Evolutionary conservation across 2,113 vertebrate genomes (phyloP), one percentile per base, ranked within the genome.

Genomic region (Hylia prasina): DNA sequence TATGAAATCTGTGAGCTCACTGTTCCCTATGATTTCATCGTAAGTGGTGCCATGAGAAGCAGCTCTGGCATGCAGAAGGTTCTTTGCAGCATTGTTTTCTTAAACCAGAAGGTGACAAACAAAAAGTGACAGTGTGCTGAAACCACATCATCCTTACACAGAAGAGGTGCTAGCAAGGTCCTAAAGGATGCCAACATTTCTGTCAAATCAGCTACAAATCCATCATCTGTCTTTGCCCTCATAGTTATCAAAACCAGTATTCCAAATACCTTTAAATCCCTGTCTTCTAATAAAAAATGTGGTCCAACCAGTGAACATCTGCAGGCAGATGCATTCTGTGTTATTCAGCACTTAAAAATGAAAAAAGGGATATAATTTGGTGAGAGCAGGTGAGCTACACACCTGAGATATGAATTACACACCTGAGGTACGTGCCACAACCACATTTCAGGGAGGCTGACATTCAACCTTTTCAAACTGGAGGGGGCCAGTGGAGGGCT

Each of bases 251-350:
- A 91, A 96, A 79, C 11, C 15, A 44, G 9, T 65, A 64, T 60
- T 72, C 30, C n/a, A 92, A 57, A 64, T n/a, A 72, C n/a, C 28
- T 92, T 85, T 68, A 60, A 79, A 80, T 58, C n/a, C 48, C 17
- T 8, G 7, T 37, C 7, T 57, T 70, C 37, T 54, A 76, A 56
- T 40, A 72, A 77, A 63, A 78, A 82, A 42, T 2, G 8, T 35
- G 18, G 25, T 50, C 22, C 5, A 4, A 39, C 7, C 28, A 80
- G 5, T 37, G 48, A 90, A 96, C 8, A 51, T 27, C 40, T 48
- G 37, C 37, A 85, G 40, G 40, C n/a, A 90, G 76, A 27, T 69
- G 45, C 28, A 72, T 33, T 45, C 63, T 44, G 13, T 58, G 30
- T 44, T 82, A 60, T 8, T 68, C 30, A 39, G 48, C 39, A 47